Conservation (phyloP, 2,113 vertebrate species). For the Misgurnus mizolepis region DNA sequence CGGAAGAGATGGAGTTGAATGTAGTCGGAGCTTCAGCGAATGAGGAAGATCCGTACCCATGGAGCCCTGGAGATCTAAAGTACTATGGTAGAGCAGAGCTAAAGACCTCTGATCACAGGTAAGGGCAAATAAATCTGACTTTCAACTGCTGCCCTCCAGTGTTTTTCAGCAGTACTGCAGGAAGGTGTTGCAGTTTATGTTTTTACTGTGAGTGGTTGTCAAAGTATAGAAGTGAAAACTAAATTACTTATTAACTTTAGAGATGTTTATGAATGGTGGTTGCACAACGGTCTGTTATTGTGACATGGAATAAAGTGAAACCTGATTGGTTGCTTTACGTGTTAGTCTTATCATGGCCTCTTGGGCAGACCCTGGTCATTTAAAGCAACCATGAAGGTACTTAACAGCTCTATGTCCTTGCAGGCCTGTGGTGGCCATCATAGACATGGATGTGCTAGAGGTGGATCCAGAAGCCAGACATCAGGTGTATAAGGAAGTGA, state of each 20-base stretch:
- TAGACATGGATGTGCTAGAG: slow-evolving; percentile 95
- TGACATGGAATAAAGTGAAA: too few species aligned
- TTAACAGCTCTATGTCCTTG: background rate
- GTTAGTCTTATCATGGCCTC: too few species aligned
- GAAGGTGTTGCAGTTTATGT: background rate
- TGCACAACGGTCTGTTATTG: too few species aligned
- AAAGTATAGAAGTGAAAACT: background rate
- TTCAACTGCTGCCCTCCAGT: background rate
- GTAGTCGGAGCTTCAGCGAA: slow-evolving; percentile 84
- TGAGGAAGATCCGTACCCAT: slow-evolving; percentile 81
- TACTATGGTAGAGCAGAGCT: slow-evolving; percentile 95
- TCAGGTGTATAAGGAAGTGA: slow-evolving; percentile 92
- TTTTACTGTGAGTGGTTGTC: background rate
- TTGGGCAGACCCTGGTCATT: too few species aligned
- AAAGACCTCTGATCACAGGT: slow-evolving; percentile 99
- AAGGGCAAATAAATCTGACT: background rate
- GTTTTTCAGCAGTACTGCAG: background rate
- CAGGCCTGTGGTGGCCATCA: slow-evolving; percentile 93
- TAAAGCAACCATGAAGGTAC: too few species aligned
- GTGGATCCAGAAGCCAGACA: slow-evolving; percentile 92
- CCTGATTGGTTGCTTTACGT: too few species aligned
- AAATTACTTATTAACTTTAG: too few species aligned
- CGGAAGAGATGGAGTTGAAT: slow-evolving; percentile 94
- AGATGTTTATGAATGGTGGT: too few species aligned
- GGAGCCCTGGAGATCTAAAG: slow-evolving; percentile 88